phyloP scores from a whole-genome alignment of 2,888 invertebrate species.

The Philereme transversata region DNA sequence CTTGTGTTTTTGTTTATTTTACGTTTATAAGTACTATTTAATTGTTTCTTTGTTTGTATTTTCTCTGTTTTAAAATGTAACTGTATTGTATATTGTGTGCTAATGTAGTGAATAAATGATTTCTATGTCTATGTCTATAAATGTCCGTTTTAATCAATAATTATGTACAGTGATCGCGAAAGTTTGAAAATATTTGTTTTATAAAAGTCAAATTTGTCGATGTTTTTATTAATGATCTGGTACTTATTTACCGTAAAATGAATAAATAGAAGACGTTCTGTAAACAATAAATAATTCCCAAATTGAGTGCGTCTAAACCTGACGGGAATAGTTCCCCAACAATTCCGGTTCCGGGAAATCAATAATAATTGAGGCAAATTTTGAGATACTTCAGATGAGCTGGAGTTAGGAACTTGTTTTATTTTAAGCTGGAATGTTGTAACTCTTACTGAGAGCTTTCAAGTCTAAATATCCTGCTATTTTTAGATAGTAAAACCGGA shows the following conservation, averaged over 20 bases:
- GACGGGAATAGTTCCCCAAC: conserved; percentile 30
- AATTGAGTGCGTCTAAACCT: conserved; percentile 41
- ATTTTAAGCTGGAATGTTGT: conserved; percentile 3
- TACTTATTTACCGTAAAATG: neutral
- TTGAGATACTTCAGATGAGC: conserved; percentile 13
- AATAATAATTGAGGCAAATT: conserved; percentile 20
- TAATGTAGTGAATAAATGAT: no score
- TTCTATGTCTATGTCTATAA: no score
- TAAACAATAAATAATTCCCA: conserved; percentile 41
- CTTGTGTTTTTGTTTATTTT: no score
- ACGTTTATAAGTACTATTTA: no score
- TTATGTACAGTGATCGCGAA: no score
- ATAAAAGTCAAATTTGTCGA: no score
- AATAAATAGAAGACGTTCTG: conserved; percentile 25
- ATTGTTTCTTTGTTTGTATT: no score
- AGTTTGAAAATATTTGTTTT: no score
- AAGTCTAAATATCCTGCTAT: neutral
- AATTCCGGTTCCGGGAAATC: conserved; percentile 16
- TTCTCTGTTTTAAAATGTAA: no score
- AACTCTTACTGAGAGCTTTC: neutral
- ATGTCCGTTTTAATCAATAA: no score
- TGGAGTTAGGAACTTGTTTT: conserved; percentile 7
- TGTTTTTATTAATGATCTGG: no score
- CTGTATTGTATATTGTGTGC: no score
- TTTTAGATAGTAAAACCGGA: conserved; percentile 4